Percentiles rank a stretch among this genome's conserved stretches.
phyloP scores from a whole-genome alignment of 1,140 invertebrate species.

The Drosophila lacteicornis region DNA sequence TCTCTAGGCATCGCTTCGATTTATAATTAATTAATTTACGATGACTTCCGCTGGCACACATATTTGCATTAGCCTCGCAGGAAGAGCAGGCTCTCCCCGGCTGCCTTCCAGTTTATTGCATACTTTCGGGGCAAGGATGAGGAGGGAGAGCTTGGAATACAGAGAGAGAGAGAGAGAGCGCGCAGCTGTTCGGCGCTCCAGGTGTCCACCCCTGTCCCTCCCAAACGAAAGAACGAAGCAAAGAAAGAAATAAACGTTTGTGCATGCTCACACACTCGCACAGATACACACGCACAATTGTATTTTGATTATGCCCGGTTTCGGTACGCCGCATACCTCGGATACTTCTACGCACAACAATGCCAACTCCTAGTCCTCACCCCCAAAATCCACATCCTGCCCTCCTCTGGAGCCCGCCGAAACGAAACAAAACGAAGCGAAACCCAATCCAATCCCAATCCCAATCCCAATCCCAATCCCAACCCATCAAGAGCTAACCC shows the following conservation, averaged over 20 bases:
- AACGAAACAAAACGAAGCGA: constrained; percentile 13
- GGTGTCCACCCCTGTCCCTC: constrained; percentile 35
- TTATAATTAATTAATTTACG: constrained; percentile 76
- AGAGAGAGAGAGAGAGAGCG: constrained; percentile 23
- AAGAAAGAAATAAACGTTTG: constrained; percentile 58
- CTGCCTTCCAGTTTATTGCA: constrained; percentile 73
- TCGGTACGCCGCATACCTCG: constrained; percentile 78
- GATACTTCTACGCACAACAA: constrained; percentile 82
- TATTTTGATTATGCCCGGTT: constrained; percentile 83
- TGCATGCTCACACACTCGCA: constrained; percentile 60
- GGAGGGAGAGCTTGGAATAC: constrained; percentile 21
- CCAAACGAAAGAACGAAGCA: constrained; percentile 29
- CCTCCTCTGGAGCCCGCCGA: neutral
- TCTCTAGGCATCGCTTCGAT: constrained; percentile 38
- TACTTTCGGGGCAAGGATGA: constrained; percentile 45
- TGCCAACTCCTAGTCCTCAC: constrained; percentile 52
- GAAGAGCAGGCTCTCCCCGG: neutral
- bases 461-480: constrained; percentile 1
- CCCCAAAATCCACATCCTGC: neutral
- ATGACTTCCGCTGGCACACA: constrained; percentile 47
- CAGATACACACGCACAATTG: constrained; percentile 69
- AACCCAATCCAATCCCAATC: constrained; percentile 21
- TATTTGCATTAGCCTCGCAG: constrained; percentile 33
- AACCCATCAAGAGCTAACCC: constrained; percentile 11
- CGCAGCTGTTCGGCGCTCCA: constrained; percentile 49